These are phyloP conservation scores for Xestia rhomboidea DNA, from an alignment of 2,888 invertebrate species.

Conservation along the genomic window DNA sequence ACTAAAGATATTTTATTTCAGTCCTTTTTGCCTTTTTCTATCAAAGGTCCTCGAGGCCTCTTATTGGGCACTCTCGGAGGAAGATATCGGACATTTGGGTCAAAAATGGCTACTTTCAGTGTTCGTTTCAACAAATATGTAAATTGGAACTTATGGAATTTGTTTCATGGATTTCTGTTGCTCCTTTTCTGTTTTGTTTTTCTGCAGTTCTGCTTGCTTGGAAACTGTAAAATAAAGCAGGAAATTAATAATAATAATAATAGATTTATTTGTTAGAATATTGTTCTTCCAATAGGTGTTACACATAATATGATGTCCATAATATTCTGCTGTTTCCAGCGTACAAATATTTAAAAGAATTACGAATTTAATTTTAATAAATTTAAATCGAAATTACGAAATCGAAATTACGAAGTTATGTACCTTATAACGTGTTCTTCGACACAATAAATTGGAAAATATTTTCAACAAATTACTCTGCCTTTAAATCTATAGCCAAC, in stretches of 20 bases:
- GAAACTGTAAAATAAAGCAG: not conserved
- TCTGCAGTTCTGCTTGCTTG: not conserved
- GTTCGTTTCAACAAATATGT: constrained; percentile 15
- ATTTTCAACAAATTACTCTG: not conserved
- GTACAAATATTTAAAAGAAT: no score
- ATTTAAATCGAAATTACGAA: no score
- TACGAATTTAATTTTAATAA: no score
- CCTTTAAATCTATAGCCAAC: not conserved
- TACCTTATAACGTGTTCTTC: not conserved
- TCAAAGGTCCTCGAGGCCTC: constrained; percentile 45
- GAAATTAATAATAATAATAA: no score
- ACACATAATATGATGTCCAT: no score
- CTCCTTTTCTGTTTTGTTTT: not conserved
- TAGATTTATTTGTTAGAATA: no score
- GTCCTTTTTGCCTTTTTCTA: constrained; percentile 49
- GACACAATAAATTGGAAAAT: not conserved
- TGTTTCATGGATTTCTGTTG: not conserved
- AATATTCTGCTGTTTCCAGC: no score
- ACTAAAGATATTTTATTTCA: constrained; percentile 60
- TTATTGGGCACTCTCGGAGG: constrained; percentile 32
- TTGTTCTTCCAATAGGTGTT: no score
- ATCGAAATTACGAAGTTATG: not conserved
- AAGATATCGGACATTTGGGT: constrained; percentile 43
- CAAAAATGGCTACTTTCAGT: constrained; percentile 25
- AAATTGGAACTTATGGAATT: constrained; percentile 23